Percentiles rank a stretch among this genome's conserved stretches.
phyloP scores from a whole-genome alignment of 2,113 vertebrate species.

The Arizona elegans region DNA sequence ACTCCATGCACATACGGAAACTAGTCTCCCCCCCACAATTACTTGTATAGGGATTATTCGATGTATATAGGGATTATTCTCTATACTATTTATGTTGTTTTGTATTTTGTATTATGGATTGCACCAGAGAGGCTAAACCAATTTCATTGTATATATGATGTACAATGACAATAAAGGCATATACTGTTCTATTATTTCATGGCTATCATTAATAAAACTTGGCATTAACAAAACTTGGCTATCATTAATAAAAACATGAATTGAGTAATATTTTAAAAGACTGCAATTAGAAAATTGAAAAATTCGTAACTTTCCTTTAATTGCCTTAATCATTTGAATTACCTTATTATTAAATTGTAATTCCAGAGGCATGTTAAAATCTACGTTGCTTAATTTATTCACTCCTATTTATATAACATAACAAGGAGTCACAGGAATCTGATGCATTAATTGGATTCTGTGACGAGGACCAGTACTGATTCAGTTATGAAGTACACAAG shows the following conservation, averaged over 20 bases:
- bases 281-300: not conserved
- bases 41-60: too few relatives aligned
- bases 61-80: too few relatives aligned
- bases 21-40: too few relatives aligned
- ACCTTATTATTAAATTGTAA: not conserved
- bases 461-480: not conserved
- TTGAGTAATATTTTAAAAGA: not conserved
- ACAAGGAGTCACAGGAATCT: not conserved
- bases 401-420: not conserved
- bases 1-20: too few relatives aligned
- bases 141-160: too few relatives aligned
- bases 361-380: not conserved
- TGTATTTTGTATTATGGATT: too few relatives aligned
- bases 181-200: not conserved
- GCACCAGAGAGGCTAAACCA: too few relatives aligned
- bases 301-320: not conserved
- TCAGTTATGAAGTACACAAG: not conserved
- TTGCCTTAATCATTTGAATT: not conserved
- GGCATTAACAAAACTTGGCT: not conserved
- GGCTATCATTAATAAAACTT: not conserved
- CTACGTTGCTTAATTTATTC: not conserved
- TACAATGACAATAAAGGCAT: too few relatives aligned
- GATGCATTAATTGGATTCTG: not conserved
- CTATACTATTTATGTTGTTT: too few relatives aligned
- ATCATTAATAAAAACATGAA: not conserved